Evolutionary conservation across 2,888 invertebrate genomes (phyloP).

Genomic region (Leucoma salicis): DNA sequence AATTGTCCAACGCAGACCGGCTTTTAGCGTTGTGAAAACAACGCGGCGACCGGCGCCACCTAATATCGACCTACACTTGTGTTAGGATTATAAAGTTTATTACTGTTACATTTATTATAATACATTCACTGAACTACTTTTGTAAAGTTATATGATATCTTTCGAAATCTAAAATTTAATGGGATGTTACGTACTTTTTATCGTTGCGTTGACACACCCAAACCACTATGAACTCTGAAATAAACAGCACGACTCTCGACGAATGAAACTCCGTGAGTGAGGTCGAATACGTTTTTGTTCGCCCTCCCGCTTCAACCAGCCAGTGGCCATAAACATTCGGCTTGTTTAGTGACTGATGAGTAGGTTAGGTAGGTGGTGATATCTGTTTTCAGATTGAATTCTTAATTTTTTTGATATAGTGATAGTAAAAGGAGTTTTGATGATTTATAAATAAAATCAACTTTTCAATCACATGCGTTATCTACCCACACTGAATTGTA

Average conservation of each 20-base stretch:
- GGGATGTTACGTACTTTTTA: conserved; percentile 58
- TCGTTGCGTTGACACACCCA: conserved; percentile 67
- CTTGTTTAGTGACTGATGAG: neutral
- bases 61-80: conserved; percentile 19
- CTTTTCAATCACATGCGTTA: neutral
- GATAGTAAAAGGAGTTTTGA: neutral
- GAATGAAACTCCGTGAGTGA: conserved; percentile 54
- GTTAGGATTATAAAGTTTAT: conserved; percentile 8
- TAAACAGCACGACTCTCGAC: conserved; percentile 43
- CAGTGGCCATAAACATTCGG: conserved; percentile 52
- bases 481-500: neutral
- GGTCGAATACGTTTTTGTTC: conserved; percentile 63
- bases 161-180: conserved; percentile 11
- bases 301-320: conserved; percentile 67
- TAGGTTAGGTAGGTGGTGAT: neutral
- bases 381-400: neutral
- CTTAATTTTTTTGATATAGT: too few relatives aligned
- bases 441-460: neutral
- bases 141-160: conserved; percentile 9
- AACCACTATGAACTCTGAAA: conserved; percentile 63
- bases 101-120: conserved; percentile 13
- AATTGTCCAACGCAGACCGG: conserved; percentile 57
- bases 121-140: conserved; percentile 15
- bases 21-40: conserved; percentile 50
- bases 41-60: conserved; percentile 28